phyloP scores from a whole-genome alignment of 2,797 vertebrate species.

The Galagoides demidoff region DNA sequence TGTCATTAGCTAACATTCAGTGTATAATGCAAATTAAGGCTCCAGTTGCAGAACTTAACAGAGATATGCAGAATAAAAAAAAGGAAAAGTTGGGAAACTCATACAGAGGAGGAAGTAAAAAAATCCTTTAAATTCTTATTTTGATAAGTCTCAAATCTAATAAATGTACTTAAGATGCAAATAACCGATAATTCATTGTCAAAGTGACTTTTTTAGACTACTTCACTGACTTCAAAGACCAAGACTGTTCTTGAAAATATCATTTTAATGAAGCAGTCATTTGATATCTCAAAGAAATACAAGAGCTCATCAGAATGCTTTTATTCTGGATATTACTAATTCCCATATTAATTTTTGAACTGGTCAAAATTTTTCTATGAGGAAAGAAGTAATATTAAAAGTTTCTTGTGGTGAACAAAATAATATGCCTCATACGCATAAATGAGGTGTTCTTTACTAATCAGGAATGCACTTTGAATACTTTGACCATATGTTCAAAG shows the following conservation, averaged over 20 bases:
- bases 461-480: conserved; percentile 68
- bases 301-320: conserved; percentile 44
- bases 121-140: conserved; percentile 58
- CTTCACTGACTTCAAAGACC: conserved; percentile 63
- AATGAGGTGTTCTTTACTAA: conserved; percentile 62
- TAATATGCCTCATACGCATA: conserved; percentile 52
- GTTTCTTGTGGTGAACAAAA: conserved; percentile 65
- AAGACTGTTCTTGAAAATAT: conserved; percentile 65
- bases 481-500: conserved; percentile 56
- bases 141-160: conserved; percentile 41
- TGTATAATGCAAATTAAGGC: conserved; percentile 59
- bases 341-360: conserved; percentile 63
- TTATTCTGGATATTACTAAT: conserved; percentile 65
- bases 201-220: conserved; percentile 61
- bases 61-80: conserved; percentile 52
- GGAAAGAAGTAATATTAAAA: conserved; percentile 68
- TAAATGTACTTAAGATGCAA: conserved; percentile 44
- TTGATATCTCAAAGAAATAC: conserved; percentile 61
- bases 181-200: conserved; percentile 44
- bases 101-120: conserved; percentile 41
- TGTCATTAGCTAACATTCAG: conserved; percentile 26
- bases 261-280: conserved; percentile 62
- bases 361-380: conserved; percentile 61
- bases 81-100: conserved; percentile 62
- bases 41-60: conserved; percentile 59